Evolutionary conservation across 2,113 vertebrate species (phyloP), one percentile per base, ranked within the genome.

Genomic region (Natator depressus): DNA sequence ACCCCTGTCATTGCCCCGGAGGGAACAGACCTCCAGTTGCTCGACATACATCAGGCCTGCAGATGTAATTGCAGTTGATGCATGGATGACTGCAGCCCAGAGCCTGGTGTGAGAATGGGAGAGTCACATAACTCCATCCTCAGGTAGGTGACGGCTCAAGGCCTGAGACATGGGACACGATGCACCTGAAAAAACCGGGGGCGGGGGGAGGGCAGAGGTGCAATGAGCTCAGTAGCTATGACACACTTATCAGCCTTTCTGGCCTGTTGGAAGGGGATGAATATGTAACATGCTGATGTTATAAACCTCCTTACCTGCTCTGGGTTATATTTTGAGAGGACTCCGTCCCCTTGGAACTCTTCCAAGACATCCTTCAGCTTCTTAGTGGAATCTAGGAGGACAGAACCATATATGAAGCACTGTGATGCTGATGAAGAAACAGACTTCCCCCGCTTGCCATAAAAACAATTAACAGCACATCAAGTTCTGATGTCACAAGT

Each of bases 361-460:
- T 99, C 97, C 97, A 99, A 98, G 72, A 99, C 99, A 97, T 99
- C 99, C 96, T 99, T 99, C 89, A 99, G 98, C 98, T 99, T 99
- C 98, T 99, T 99, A 20, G 98, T 98, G 88, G 99, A 99, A 98
- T 99, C 99, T 99, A 96, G n/a, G 95, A 93, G 96, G 87, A 97
- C n/a, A 98, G 89, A 96, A 7, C 16, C 85, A 86, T 46, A 3
- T 0, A 22, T 14, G 93, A 87, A 94, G 29, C 31, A 3, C 31
- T 22, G 46, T 0, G 0, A 55, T 0, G 2, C 65, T 1, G 0
- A 57, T 0, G 0, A 91, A 38, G 65, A 35, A 38, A 38, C 65
- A 38, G 65, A 38, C 65, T 72, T 35, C 17, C 16, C 10, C n/a
- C 14, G 25, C 17, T 50, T 0, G 0, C 81, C 29, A 1, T 49